Evolutionary conservation across 2,888 invertebrate species (phyloP), one percentile per base, ranked within the genome.

Genomic region (Microplitis deprimator): DNA sequence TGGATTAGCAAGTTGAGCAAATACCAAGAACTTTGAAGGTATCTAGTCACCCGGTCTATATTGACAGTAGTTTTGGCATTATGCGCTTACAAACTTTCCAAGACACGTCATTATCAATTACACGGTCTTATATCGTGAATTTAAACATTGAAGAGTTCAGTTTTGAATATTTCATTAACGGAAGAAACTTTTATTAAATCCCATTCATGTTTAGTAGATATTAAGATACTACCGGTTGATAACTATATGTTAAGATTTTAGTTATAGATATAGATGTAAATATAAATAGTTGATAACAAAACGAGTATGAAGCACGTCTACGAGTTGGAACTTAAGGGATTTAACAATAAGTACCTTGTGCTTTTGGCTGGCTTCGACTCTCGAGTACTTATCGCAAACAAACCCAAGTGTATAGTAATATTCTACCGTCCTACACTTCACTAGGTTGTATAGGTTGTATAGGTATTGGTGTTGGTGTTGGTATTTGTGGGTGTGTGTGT

Each of bases 361-460:
- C 39, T 40, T 59, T 65, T 20, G 59, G 59, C 59, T 69, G 68
- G 72, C 68, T 72, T 68, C 65, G 50, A 50, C 17, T 68, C 61
- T 40, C 40, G 40, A 76, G 62, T 72, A 61, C 60, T 76, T 72
- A 68, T 76, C 61, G 76, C 72, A 76, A 76, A 72, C 76, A 76
- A 76, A 29, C 50, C 50, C 50, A 39, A 17, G 20, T 41, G 72
- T 40, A 62, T 62, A 60, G 70, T 70, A 50, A 7, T 50, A 16
- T 61, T 61, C 38, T 62, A 38, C 40, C 6, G 5, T 8, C 17
- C 8, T 29, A 62, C n/a, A 39, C 29, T 29, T 29, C 29, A 29
- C 29, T 4, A 29, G 29, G 29, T 4, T 29, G 29, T 29, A 29
- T 29, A 29, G 29, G 20, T 17, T 17, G 17, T 20, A 2, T 20